phyloP scores from a whole-genome alignment of 2,888 invertebrate species.

The Cactoblastis cactorum region DNA sequence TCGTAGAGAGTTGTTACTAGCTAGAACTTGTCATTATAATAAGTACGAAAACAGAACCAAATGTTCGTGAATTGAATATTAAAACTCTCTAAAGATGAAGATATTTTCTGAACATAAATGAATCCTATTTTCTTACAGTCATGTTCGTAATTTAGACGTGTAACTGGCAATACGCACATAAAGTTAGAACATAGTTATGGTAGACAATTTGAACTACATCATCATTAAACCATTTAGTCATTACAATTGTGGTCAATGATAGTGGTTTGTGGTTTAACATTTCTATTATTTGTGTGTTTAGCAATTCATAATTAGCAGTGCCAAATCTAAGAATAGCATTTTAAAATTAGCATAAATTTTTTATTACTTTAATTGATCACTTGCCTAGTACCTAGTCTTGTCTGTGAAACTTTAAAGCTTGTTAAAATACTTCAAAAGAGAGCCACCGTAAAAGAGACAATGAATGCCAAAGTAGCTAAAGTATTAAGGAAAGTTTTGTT shows the following conservation, averaged over 20 bases:
- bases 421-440: conserved; percentile 29
- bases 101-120: conserved; percentile 72
- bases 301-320: conserved; percentile 49
- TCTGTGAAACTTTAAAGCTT: conserved; percentile 34
- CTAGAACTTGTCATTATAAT: conserved; percentile 54
- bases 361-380: conserved; percentile 29
- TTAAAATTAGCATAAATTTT: conserved; percentile 31
- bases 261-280: conserved; percentile 29
- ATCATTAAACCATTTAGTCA: conserved; percentile 27
- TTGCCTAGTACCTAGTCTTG: conserved; percentile 32
- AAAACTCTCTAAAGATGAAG: conserved; percentile 53
- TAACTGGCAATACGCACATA: conserved; percentile 71
- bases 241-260: conserved; percentile 32
- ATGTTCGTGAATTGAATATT: conserved; percentile 59
- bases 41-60: conserved; percentile 57
- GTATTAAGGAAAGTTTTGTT: conserved; percentile 29
- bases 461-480: conserved; percentile 32
- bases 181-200: conserved; percentile 45
- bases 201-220: conserved; percentile 35
- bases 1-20: conserved; percentile 60
- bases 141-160: conserved; percentile 63
- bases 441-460: conserved; percentile 26
- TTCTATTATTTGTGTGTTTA: conserved; percentile 27
- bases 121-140: conserved; percentile 76
- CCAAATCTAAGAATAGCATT: conserved; percentile 55